Conservation (phyloP, 2,113 vertebrate species). For the Tympanuchus pallidicinctus region DNA sequence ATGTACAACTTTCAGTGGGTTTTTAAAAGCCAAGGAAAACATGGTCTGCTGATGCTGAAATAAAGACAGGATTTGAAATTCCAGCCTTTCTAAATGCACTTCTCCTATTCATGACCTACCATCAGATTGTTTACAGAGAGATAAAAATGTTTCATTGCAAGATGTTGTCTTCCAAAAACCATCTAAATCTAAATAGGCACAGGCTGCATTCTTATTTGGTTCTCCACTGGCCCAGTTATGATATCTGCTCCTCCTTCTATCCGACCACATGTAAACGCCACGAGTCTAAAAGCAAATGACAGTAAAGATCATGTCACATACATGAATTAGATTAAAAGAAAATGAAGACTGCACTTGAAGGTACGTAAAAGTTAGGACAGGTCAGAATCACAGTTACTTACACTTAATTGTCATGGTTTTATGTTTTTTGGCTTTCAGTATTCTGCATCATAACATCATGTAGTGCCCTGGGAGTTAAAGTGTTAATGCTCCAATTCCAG, state of each 20-base stretch:
- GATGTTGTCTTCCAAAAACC: slow-evolving; percentile 85
- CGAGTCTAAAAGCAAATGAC: slow-evolving; percentile 72
- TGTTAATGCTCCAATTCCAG: too few species aligned
- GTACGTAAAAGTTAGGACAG: not conserved
- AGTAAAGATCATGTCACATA: not conserved
- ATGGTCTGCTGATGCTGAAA: not conserved
- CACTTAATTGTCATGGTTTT: not conserved
- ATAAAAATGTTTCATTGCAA: slow-evolving; percentile 81
- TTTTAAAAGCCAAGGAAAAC: not conserved
- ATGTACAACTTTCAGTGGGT: not conserved
- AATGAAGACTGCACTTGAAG: not conserved
- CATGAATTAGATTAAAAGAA: not conserved
- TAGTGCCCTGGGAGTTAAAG: too few species aligned
- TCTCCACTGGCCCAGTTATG: slow-evolving; percentile 85
- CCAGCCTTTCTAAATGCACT: not conserved
- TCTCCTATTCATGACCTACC: slow-evolving; percentile 71
- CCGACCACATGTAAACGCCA: slow-evolving; percentile 83
- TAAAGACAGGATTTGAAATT: not conserved
- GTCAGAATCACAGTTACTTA: not conserved
- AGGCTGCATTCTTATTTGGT: slow-evolving; percentile 84
- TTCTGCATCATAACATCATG: too few species aligned
- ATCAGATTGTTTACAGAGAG: slow-evolving; percentile 85
- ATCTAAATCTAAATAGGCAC: slow-evolving; percentile 87
- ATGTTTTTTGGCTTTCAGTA: too few species aligned
- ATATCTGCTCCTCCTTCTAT: slow-evolving; percentile 82